A percentile compares a stretch with the other conserved stretches of the same genome.
Conservation (phyloP, 2,113 vertebrate genomes). For the Xenopus tropicalis region UCB_Xtro_10.0 CM004445.2:111602001-111602500, state of each 20-base stretch:
- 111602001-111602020: conserved; percentile 48
- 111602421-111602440: neutral
- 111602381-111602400: neutral
- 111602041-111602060: conserved; percentile 50
- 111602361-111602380: neutral
- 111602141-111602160: too few species aligned
- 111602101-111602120: conserved; percentile 39
- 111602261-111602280: neutral
- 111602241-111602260: neutral
- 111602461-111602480: conserved; percentile 9
- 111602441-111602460: too few species aligned
- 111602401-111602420: neutral
- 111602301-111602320: conserved; percentile 6
- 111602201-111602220: too few species aligned
- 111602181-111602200: too few species aligned
- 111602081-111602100: conserved; percentile 44
- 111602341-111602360: conserved; percentile 35
- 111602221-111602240: neutral
- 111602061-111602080: conserved; percentile 63
- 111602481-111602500: conserved; percentile 1
- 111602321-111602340: conserved; percentile 6
- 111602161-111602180: too few species aligned
- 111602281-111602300: neutral
- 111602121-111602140: neutral
- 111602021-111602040: conserved; percentile 56